These are phyloP conservation scores for Cirrhinus mrigala DNA, from an alignment of 2,797 vertebrate species.

Conservation along the genomic window DNA sequence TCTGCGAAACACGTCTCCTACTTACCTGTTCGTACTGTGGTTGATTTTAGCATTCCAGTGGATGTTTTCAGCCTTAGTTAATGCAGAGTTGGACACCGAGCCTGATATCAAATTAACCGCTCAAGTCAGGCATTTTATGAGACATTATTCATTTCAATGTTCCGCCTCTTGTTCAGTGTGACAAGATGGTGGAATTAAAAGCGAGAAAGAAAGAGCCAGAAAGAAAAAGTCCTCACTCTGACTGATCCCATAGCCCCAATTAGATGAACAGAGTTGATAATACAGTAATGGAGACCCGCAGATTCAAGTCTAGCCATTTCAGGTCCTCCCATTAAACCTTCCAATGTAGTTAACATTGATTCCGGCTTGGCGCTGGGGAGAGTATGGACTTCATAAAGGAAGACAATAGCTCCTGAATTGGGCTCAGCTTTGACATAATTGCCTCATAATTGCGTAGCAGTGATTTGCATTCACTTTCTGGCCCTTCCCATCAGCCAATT, in stretches of 20 bases:
- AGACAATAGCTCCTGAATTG: slow-evolving; percentile 63
- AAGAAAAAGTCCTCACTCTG: slow-evolving; percentile 42
- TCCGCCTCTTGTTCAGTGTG: slow-evolving; percentile 22
- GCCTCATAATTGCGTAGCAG: slow-evolving; percentile 66
- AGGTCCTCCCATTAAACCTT: slow-evolving; percentile 57
- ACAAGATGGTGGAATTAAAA: slow-evolving; percentile 44
- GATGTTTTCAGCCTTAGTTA: slow-evolving; percentile 33
- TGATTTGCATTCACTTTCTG: slow-evolving; percentile 60
- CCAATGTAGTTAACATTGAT: slow-evolving; percentile 72
- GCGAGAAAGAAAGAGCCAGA: slow-evolving; percentile 19
- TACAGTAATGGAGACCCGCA: slow-evolving; percentile 60
- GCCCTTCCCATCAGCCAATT: slow-evolving; percentile 65
- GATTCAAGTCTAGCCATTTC: slow-evolving; percentile 60
- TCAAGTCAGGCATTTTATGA: slow-evolving; percentile 49
- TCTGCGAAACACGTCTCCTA: not conserved
- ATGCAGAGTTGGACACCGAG: slow-evolving; percentile 27
- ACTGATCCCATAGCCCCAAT: slow-evolving; percentile 59
- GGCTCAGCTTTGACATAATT: slow-evolving; percentile 62
- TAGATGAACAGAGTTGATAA: slow-evolving; percentile 70
- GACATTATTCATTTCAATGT: slow-evolving; percentile 54
- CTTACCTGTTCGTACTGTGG: not conserved
- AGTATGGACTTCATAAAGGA: slow-evolving; percentile 67
- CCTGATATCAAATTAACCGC: slow-evolving; percentile 46
- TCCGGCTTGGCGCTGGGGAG: slow-evolving; percentile 58
- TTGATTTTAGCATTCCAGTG: not conserved